A percentile compares a stretch with the other conserved stretches of the same genome.
Evolutionary conservation across 1,140 invertebrate species (phyloP).

Genomic region (Diachasma alloeum): DNA sequence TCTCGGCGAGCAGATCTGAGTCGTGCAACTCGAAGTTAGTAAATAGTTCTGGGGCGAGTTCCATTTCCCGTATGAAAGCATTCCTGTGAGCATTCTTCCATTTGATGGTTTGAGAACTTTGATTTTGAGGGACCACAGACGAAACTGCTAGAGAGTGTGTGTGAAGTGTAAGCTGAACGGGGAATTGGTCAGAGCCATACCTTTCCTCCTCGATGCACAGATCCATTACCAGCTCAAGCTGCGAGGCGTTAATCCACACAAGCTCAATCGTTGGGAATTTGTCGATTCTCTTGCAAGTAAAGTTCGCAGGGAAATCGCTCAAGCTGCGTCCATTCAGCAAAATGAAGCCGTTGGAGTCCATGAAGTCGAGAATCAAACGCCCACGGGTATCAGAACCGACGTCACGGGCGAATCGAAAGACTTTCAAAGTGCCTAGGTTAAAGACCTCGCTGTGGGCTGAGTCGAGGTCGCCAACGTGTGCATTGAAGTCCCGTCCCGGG

Average conservation of each 20-base stretch:
- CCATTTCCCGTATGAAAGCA: not conserved
- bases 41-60: no score
- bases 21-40: no score
- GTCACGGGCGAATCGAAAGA: conserved; percentile 12
- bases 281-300: not conserved
- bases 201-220: not conserved
- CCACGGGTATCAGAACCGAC: conserved; percentile 16
- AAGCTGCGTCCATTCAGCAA: conserved; percentile 25
- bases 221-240: not conserved
- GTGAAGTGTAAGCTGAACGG: not conserved
- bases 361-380: conserved; percentile 13
- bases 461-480: not conserved
- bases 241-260: conserved; percentile 15
- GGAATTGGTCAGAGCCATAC: conserved; percentile 4
- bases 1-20: not conserved
- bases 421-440: not conserved
- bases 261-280: conserved; percentile 24
- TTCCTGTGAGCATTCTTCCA: not conserved
- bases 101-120: not conserved
- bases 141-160: not conserved
- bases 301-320: conserved; percentile 3
- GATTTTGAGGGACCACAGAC: not conserved
- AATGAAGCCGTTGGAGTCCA: not conserved
- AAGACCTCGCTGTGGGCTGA: not conserved
- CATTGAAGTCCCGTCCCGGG: conserved; percentile 24